Conservation (phyloP, 2,113 vertebrate genomes). For the pig (Sus scrofa) region T2T-Sscrofa CM000829.6:36512501-36513000, state of each 20-base stretch:
- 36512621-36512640: too few species aligned
- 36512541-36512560: not conserved
- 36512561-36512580: too few species aligned
- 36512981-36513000: not conserved
- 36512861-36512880: not conserved
- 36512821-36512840: constrained; percentile 33
- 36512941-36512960: not conserved
- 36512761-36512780: not conserved
- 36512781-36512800: constrained; percentile 9
- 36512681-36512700: too few species aligned
- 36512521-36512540: not conserved
- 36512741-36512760: too few species aligned
- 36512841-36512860: not conserved
- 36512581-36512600: too few species aligned
- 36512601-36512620: too few species aligned
- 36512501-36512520: not conserved
- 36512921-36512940: not conserved
- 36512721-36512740: too few species aligned
- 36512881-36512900: not conserved
- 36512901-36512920: not conserved
- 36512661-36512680: too few species aligned
- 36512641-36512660: too few species aligned
- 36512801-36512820: not conserved
- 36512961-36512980: not conserved
- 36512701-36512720: too few species aligned